A percentile compares a stretch with the other conserved stretches of the same genome.
phyloP scores from a whole-genome alignment of 2,888 invertebrate species.

The Anarsia innoxiella region DNA sequence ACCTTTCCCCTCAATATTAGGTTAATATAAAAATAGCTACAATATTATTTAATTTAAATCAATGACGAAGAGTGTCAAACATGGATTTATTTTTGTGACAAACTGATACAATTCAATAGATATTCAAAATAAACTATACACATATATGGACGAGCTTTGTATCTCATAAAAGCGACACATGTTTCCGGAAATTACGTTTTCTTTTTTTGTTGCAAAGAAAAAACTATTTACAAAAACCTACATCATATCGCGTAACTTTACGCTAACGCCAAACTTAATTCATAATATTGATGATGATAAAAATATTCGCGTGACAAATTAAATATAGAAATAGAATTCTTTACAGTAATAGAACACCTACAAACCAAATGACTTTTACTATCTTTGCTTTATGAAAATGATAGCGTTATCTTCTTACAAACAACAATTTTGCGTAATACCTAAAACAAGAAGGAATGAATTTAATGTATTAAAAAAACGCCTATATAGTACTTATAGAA shows the following conservation, averaged over 20 bases:
- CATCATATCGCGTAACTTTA: conserved; percentile 42
- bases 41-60: not conserved
- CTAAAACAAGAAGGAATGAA: conserved; percentile 67
- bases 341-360: conserved; percentile 40
- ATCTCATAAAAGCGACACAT: conserved; percentile 24
- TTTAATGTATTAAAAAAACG: conserved; percentile 38
- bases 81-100: conserved; percentile 14
- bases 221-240: conserved; percentile 66
- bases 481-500: conserved; percentile 27
- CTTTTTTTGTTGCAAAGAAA: conserved; percentile 39
- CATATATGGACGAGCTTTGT: conserved; percentile 20
- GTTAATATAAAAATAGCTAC: not conserved
- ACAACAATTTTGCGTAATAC: conserved; percentile 48
- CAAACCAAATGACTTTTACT: conserved; percentile 35
- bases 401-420: conserved; percentile 24
- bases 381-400: conserved; percentile 27
- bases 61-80: conserved; percentile 3
- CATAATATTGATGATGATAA: conserved; percentile 30
- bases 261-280: conserved; percentile 38
- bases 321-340: conserved; percentile 41
- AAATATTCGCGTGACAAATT: conserved; percentile 26
- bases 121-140: conserved; percentile 18
- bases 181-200: conserved; percentile 33
- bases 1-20: no score
- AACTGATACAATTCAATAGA: conserved; percentile 15